Evolutionary conservation across 2,113 vertebrate species (phyloP).

Genomic region (Craseonycteris thonglongyai): DNA sequence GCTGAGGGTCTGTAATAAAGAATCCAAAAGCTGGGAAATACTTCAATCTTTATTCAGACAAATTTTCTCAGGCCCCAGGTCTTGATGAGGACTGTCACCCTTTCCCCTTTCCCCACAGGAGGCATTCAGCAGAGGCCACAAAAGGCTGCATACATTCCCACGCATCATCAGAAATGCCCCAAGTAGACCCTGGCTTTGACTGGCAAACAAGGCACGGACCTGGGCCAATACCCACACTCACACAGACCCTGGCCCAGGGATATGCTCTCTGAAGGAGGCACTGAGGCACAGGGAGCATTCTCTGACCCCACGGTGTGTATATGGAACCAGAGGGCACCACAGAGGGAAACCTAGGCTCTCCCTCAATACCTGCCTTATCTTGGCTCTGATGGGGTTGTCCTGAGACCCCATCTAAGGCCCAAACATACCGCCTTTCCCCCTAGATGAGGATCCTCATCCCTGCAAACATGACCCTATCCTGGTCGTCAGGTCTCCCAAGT

Average conservation of each 20-base stretch:
- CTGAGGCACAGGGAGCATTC: constrained; percentile 7
- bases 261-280: not conserved
- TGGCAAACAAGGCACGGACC: constrained; percentile 22
- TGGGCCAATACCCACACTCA: not conserved
- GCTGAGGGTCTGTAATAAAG: not conserved
- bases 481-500: not conserved
- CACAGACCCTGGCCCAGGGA: not conserved
- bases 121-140: constrained; percentile 61
- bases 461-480: constrained; percentile 28
- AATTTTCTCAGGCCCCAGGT: constrained; percentile 48
- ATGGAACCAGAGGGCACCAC: not conserved
- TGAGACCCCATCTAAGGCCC: constrained; percentile 24
- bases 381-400: constrained; percentile 17
- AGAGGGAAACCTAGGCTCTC: not conserved
- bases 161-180: constrained; percentile 37
- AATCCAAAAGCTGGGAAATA: constrained; percentile 1
- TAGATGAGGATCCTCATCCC: not conserved
- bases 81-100: constrained; percentile 39
- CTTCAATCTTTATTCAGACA: constrained; percentile 64
- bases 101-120: constrained; percentile 49
- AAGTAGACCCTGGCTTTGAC: constrained; percentile 36
- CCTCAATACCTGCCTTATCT: not conserved
- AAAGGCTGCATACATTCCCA: constrained; percentile 50
- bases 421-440: not conserved
- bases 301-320: not conserved